These are phyloP conservation scores for Tarsius wallacei DNA, from an alignment of 2,797 vertebrate species.

Conservation along the genomic window DNA sequence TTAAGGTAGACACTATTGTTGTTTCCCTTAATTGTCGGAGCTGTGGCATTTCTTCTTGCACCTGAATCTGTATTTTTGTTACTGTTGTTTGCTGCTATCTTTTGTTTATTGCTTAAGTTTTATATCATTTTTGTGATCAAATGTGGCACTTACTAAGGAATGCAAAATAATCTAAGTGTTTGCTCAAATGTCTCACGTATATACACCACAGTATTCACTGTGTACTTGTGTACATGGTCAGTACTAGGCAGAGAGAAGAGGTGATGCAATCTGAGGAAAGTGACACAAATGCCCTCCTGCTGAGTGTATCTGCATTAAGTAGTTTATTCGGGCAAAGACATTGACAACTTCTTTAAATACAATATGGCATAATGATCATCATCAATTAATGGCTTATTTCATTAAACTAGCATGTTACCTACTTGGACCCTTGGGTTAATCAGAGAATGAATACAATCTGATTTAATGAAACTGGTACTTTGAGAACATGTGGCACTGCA, in stretches of 20 bases:
- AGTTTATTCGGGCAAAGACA: neutral
- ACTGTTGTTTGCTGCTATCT: neutral
- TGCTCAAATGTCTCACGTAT: neutral
- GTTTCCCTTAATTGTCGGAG: neutral
- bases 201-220: neutral
- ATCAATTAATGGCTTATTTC: neutral
- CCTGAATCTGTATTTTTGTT: neutral
- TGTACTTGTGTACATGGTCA: neutral
- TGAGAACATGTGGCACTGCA: neutral
- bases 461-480: neutral
- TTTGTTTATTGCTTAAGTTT: conserved; percentile 25
- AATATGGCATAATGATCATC: neutral
- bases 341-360: neutral
- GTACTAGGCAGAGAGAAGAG: neutral
- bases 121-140: neutral
- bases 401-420: neutral
- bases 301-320: neutral
- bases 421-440: neutral
- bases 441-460: conserved; percentile 26
- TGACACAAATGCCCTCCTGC: neutral
- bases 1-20: neutral
- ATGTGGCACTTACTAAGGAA: neutral
- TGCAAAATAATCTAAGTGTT: conserved; percentile 4
- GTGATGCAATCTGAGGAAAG: neutral
- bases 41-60: neutral